A percentile compares a stretch with the other conserved stretches of the same genome.
phyloP scores from a whole-genome alignment of 2,888 invertebrate species.

The Iphiclides podalirius region DNA sequence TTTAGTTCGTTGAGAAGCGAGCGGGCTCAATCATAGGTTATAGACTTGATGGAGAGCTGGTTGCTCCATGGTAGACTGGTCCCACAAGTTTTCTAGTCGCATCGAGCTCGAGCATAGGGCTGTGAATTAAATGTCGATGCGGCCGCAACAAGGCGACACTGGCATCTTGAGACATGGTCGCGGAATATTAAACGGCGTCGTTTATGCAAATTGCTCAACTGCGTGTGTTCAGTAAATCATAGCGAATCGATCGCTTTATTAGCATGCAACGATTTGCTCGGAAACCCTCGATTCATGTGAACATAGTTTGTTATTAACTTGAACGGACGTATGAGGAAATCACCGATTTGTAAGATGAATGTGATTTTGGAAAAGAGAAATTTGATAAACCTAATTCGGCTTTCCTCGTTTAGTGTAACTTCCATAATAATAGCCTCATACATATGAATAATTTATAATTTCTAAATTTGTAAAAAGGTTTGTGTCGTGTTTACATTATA shows the following conservation, averaged over 20 bases:
- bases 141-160: neutral
- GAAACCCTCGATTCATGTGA: neutral
- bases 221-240: slow-evolving; percentile 1
- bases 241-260: neutral
- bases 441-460: too few species aligned
- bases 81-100: slow-evolving; percentile 41
- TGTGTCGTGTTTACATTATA: too few species aligned
- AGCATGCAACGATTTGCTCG: neutral
- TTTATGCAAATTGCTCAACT: slow-evolving; percentile 6
- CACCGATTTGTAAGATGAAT: neutral
- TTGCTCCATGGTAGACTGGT: too few species aligned
- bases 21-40: slow-evolving; percentile 35
- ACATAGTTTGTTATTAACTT: neutral
- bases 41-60: too few species aligned
- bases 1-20: slow-evolving; percentile 16
- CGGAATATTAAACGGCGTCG: slow-evolving; percentile 5
- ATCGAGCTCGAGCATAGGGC: slow-evolving; percentile 30
- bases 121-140: slow-evolving; percentile 15
- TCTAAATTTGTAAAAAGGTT: too few species aligned
- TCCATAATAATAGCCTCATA: too few species aligned
- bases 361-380: neutral
- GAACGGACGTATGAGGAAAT: neutral
- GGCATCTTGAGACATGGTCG: neutral
- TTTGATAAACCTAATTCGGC: too few species aligned
- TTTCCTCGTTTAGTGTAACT: too few species aligned